A percentile compares a stretch with the other conserved stretches of the same genome.
phyloP scores from a whole-genome alignment of 2,113 vertebrate genomes.

The Mesoclemmys tuberculata region DNA sequence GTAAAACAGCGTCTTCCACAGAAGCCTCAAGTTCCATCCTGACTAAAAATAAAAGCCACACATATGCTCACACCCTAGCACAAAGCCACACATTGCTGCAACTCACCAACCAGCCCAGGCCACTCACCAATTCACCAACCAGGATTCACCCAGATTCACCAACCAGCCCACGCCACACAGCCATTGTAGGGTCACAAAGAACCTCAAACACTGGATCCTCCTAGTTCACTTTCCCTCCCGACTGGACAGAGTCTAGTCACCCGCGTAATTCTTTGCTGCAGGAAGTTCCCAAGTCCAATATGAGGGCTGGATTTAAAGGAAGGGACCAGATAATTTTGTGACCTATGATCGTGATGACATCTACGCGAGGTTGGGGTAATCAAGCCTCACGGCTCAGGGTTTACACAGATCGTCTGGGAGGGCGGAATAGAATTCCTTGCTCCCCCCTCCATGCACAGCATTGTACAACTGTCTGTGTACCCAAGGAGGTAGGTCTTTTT shows the following conservation, averaged over 20 bases:
- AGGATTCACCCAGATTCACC: too few species aligned
- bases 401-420: too few species aligned
- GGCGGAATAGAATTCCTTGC: too few species aligned
- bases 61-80: rapidly evolving
- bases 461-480: rapidly evolving
- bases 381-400: too few species aligned
- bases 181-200: not conserved
- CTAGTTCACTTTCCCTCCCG: not conserved
- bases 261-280: not conserved
- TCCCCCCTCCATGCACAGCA: rapidly evolving
- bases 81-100: rapidly evolving
- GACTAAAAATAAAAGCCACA: not conserved
- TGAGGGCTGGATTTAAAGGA: not conserved
- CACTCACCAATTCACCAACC: too few species aligned
- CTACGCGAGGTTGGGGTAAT: too few species aligned
- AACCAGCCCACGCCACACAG: not conserved
- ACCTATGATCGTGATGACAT: too few species aligned
- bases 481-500: not conserved
- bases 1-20: not conserved
- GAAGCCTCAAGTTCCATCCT: not conserved
- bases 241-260: not conserved
- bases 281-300: not conserved
- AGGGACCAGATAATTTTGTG: not conserved
- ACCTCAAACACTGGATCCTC: not conserved
- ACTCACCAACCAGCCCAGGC: not conserved